Conservation (phyloP, 2,797 vertebrate species). For the Salarias fasciatus region DNA sequence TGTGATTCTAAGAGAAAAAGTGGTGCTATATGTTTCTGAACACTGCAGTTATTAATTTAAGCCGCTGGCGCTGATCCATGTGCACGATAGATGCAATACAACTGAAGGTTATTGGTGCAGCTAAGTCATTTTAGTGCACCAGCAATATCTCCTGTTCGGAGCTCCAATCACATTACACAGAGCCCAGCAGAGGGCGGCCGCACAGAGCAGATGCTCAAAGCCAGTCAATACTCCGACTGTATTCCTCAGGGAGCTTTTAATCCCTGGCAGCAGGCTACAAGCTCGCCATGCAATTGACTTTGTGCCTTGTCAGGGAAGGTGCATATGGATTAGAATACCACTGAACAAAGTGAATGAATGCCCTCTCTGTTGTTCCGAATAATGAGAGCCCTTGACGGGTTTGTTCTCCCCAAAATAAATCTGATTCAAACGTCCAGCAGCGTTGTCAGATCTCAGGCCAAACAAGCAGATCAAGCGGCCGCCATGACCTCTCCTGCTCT, state of each 20-base stretch:
- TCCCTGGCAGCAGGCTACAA: slow-evolving; percentile 56
- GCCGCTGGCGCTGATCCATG: background rate
- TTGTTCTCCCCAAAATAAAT: slow-evolving; percentile 55
- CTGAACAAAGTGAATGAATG: slow-evolving; percentile 61
- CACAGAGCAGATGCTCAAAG: slow-evolving; percentile 35
- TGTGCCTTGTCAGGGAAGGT: slow-evolving; percentile 60
- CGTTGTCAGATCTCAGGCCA: slow-evolving; percentile 54
- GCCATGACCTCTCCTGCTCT: slow-evolving; percentile 15
- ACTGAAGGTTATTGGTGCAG: background rate
- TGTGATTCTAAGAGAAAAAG: background rate
- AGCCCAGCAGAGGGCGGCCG: slow-evolving; percentile 77
- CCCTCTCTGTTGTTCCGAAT: slow-evolving; percentile 55
- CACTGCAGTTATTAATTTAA: background rate
- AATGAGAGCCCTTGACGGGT: slow-evolving; percentile 58
- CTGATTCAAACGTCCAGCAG: slow-evolving; percentile 33
- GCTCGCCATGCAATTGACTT: slow-evolving; percentile 53
- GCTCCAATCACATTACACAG: background rate
- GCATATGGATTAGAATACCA: slow-evolving; percentile 61
- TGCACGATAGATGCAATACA: background rate
- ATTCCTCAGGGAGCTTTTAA: slow-evolving; percentile 55
- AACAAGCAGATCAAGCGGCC: slow-evolving; percentile 21
- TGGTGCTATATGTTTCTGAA: no score
- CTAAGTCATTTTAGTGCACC: background rate
- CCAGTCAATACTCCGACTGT: slow-evolving; percentile 13
- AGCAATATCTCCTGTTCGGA: background rate